Percentiles rank a stretch among this genome's conserved stretches.
Evolutionary conservation across 2,797 vertebrate genomes (phyloP).

Genomic region (Melanotaenia boesemani): DNA sequence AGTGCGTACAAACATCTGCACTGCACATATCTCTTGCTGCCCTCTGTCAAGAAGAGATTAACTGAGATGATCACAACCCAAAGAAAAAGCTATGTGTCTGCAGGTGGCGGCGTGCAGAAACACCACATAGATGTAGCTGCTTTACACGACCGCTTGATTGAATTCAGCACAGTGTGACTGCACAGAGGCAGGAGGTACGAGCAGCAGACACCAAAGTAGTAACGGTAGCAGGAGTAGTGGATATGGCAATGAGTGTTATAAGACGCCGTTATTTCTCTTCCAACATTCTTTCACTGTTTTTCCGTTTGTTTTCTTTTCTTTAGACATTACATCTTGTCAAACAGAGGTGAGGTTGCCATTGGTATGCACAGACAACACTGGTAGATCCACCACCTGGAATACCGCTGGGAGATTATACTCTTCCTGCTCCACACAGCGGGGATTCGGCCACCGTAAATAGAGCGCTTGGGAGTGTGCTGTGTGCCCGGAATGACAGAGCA

Average conservation of each 20-base stretch:
- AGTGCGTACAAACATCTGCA: not conserved
- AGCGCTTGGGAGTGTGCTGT: slow-evolving; percentile 70
- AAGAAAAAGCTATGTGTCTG: slow-evolving; percentile 25
- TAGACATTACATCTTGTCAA: slow-evolving; percentile 62
- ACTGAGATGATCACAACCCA: slow-evolving; percentile 9
- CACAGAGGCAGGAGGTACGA: slow-evolving; percentile 47
- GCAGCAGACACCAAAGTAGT: slow-evolving; percentile 36
- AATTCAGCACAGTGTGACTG: slow-evolving; percentile 54
- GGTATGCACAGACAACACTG: slow-evolving; percentile 70
- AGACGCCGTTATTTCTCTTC: slow-evolving; percentile 21
- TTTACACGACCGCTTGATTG: slow-evolving; percentile 59
- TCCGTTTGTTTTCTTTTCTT: slow-evolving; percentile 25
- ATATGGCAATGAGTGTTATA: slow-evolving; percentile 44
- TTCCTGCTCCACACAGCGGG: slow-evolving; percentile 71
- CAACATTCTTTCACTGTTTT: slow-evolving; percentile 13
- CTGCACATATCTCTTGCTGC: too few species aligned
- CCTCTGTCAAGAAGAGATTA: slow-evolving; percentile 12
- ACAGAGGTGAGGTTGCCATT: slow-evolving; percentile 75
- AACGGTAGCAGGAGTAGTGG: slow-evolving; percentile 26
- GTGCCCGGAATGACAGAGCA: slow-evolving; percentile 73
- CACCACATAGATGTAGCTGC: slow-evolving; percentile 27
- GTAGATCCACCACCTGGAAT: slow-evolving; percentile 74
- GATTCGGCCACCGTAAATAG: slow-evolving; percentile 74
- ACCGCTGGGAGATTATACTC: slow-evolving; percentile 78
- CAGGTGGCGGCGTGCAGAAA: slow-evolving; percentile 41